Conservation (phyloP, 2,113 vertebrate genomes). For the Rhineura floridana region DNA sequence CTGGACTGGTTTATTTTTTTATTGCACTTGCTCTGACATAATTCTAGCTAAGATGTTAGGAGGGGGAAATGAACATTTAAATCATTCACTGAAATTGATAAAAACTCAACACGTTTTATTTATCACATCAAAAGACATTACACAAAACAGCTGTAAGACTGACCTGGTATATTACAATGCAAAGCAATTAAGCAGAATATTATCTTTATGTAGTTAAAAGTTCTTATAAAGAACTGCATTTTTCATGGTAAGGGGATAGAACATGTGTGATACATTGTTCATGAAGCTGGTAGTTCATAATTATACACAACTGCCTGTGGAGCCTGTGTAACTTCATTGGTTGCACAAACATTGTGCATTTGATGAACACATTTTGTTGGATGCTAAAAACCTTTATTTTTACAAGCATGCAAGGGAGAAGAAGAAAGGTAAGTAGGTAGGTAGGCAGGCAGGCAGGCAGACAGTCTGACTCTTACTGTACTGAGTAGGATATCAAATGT, state of each 20-base stretch:
- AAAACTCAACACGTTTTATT: conserved; percentile 42
- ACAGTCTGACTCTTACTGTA: conserved; percentile 39
- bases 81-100: conserved; percentile 54
- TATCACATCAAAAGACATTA: conserved; percentile 51
- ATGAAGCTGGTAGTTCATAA: not conserved
- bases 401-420: no score
- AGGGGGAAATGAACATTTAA: conserved; percentile 44
- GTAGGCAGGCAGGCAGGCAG: no score
- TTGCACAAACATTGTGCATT: no score
- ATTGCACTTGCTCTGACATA: conserved; percentile 35
- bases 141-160: conserved; percentile 51
- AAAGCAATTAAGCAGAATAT: conserved; percentile 29
- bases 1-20: conserved; percentile 49
- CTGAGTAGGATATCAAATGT: conserved; percentile 41
- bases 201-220: not conserved
- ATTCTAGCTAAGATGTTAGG: conserved; percentile 30
- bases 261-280: not conserved
- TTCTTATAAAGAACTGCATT: conserved; percentile 5
- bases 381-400: not conserved
- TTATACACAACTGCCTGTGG: not conserved
- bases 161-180: conserved; percentile 55
- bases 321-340: no score
- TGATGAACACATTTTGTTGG: no score
- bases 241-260: not conserved
- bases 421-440: no score